Evolutionary conservation across 2,113 vertebrate genomes (phyloP), one percentile per base, ranked within the genome.

Genomic region (Sceloporus tristichus): DNA sequence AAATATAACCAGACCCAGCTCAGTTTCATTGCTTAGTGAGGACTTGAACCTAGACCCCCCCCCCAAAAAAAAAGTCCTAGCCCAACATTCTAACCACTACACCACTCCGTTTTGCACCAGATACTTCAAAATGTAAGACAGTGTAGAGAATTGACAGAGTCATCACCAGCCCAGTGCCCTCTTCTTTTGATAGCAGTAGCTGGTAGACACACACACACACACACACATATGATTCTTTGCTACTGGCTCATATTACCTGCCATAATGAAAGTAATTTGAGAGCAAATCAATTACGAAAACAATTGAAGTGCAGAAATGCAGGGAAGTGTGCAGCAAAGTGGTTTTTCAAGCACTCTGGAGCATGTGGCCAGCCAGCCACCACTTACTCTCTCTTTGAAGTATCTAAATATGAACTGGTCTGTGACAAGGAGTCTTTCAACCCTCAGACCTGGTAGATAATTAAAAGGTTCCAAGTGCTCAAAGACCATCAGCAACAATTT

Each of bases 251-350:
- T n/a, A 62, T 59, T 75, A 34, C 34, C 59, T 21, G 71, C 71
- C 34, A 75, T 85, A 85, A 85, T 85, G 65, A 62, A 85, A 85
- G n/a, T 75, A 85, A 75, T 75, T 85, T 75, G 53, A 85, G 75
- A 75, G 21, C n/a, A 85, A 85, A 38, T 75, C 70, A 75, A 71
- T 84, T 71, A 84, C 19, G 40, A 40, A 83, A 83, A 70, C 81
- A 83, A 83, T 42, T 70, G 82, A 71, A 71, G 65, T 83, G n/a
- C 65, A 70, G 40, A 82, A 83, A 71, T 71, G 29, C 11, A 71
- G 14, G 25, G 38, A 68, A 82, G 40, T 68, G 23, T 23, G 27
- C 40, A 53, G 66, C 53, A 42, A 84, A 83, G 82, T 75, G 53
- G 53, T 56, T 75, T 34, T 53, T 56, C 71, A 85, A 75, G 71